These are phyloP conservation scores for Babyrousa celebensis DNA, from an alignment of 2,797 vertebrate genomes.

Conservation along the genomic window DNA sequence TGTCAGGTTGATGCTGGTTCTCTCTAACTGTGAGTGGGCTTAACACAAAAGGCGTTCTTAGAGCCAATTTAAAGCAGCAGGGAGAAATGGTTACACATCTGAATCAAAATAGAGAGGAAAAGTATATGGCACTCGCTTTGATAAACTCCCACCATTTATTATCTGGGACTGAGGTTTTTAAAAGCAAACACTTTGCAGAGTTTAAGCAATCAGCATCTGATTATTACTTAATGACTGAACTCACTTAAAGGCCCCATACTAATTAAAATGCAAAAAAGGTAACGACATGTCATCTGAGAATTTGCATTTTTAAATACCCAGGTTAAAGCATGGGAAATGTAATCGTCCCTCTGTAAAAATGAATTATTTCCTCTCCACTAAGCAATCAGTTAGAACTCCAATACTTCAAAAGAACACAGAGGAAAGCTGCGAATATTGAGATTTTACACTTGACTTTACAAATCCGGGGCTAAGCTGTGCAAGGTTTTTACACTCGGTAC, in stretches of 20 bases:
- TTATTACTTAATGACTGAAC: conserved; percentile 74
- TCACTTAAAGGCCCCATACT: conserved; percentile 61
- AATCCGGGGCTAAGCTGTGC: conserved; percentile 13
- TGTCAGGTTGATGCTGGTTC: conserved; percentile 63
- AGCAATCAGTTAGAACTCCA: conserved; percentile 62
- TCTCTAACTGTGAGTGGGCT: conserved; percentile 70
- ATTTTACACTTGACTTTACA: conserved; percentile 69
- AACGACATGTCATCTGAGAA: conserved; percentile 64
- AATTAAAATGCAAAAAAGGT: conserved; percentile 77
- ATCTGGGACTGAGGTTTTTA: conserved; percentile 66
- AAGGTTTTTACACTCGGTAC: not conserved
- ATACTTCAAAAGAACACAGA: conserved; percentile 54
- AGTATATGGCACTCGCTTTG: conserved; percentile 75
- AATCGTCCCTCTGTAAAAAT: conserved; percentile 71
- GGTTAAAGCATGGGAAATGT: conserved; percentile 72
- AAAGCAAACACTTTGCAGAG: conserved; percentile 76
- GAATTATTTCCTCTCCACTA: conserved; percentile 76
- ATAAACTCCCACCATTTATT: conserved; percentile 81
- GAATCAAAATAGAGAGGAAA: conserved; percentile 76
- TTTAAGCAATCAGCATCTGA: conserved; percentile 79
- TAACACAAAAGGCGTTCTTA: conserved; percentile 80
- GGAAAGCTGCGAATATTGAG: not conserved
- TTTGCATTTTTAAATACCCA: conserved; percentile 66
- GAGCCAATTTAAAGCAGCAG: conserved; percentile 74
- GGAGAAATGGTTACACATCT: conserved; percentile 77